Evolutionary conservation across 2,113 vertebrate species (phyloP).

Genomic region (Myotis brandtii): DNA sequence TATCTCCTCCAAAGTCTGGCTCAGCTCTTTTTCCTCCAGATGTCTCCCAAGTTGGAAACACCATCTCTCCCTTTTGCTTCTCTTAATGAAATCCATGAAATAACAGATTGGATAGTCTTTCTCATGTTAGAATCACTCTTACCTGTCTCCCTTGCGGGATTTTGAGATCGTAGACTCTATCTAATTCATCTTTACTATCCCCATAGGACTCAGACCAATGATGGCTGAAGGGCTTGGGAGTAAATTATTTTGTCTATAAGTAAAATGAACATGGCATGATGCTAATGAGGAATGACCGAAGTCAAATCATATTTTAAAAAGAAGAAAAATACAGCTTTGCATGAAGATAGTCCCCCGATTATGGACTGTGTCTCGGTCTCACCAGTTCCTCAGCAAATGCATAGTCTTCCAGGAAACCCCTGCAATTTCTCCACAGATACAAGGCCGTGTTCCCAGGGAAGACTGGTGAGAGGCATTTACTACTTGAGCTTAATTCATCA

Average conservation of each 20-base stretch:
- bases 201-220: background rate
- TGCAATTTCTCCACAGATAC: constrained; percentile 20
- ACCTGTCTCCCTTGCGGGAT: background rate
- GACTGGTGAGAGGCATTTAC: background rate
- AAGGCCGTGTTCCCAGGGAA: constrained; percentile 49
- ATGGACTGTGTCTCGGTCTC: background rate
- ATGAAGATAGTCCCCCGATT: background rate
- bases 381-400: background rate
- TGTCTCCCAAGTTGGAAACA: background rate
- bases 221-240: background rate
- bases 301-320: background rate
- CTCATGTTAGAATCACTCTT: background rate
- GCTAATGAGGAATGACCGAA: background rate
- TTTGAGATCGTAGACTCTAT: background rate
- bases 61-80: background rate
- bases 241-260: constrained; percentile 48
- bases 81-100: background rate
- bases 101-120: background rate
- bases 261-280: constrained; percentile 2
- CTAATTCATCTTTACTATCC: background rate
- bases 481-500: constrained; percentile 68
- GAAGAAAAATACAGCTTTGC: background rate
- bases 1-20: background rate
- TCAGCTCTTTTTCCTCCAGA: background rate
- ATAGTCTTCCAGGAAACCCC: background rate